Percentiles rank a stretch among this genome's conserved stretches.
phyloP scores from a whole-genome alignment of 1,140 invertebrate species.

The Orchestia grillus region DNA sequence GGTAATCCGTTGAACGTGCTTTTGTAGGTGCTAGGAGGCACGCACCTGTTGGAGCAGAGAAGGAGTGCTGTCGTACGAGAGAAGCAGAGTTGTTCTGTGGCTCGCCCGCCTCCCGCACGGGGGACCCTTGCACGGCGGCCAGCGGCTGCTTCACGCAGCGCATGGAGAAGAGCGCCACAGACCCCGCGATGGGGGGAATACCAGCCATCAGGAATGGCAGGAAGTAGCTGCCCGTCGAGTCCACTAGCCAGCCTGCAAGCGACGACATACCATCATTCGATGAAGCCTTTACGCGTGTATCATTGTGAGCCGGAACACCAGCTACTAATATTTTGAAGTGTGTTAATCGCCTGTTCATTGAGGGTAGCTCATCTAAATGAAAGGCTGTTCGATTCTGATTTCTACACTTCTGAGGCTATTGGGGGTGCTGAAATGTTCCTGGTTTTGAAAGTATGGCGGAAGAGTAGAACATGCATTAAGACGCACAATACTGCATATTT shows the following conservation, averaged over 20 bases:
- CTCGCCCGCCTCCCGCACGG: constrained; percentile 25
- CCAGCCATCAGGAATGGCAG: constrained; percentile 76
- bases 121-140: constrained; percentile 9
- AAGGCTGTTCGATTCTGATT: neutral
- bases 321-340: neutral
- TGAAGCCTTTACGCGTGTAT: neutral
- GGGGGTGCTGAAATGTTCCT: neutral
- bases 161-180: constrained; percentile 63
- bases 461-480: neutral
- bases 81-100: neutral
- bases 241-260: neutral
- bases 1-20: too few relatives aligned
- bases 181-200: constrained; percentile 84
- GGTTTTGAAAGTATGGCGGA: neutral
- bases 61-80: neutral
- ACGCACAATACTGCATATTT: too few relatives aligned
- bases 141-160: constrained; percentile 63
- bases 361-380: neutral
- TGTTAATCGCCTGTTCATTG: neutral
- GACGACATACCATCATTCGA: neutral
- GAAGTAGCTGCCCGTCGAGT: neutral
- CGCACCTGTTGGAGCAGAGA: neutral
- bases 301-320: neutral
- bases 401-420: neutral
- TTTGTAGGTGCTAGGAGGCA: neutral